A percentile compares a stretch with the other conserved stretches of the same genome.
phyloP scores from a whole-genome alignment of 2,888 invertebrate genomes.

The Andrena hattorfiana region DNA sequence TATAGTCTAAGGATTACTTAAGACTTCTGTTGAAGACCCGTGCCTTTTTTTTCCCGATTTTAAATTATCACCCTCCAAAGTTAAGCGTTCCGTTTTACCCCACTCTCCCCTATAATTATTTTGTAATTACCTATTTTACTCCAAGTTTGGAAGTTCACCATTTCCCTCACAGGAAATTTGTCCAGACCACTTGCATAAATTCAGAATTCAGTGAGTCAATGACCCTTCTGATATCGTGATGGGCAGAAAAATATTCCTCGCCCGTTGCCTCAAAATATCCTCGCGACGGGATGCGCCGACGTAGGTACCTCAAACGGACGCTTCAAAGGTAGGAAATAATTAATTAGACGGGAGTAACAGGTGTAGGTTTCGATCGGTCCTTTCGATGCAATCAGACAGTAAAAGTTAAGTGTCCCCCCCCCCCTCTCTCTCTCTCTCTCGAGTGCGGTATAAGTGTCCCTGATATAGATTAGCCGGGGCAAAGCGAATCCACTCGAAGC shows the following conservation, averaged over 20 bases:
- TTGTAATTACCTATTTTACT: no score
- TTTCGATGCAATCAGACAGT: slow-evolving; percentile 43
- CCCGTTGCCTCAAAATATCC: not conserved
- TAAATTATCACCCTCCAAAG: no score
- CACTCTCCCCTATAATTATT: no score
- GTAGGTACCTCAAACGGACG: not conserved
- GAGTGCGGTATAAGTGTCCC: slow-evolving; percentile 52
- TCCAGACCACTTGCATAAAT: no score
- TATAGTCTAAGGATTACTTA: no score
- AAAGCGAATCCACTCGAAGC: slow-evolving; percentile 63
- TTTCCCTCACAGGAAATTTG: no score
- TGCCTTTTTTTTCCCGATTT: no score
- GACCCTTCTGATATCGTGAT: no score
- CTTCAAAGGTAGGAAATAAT: slow-evolving; percentile 10
- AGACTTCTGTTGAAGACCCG: no score
- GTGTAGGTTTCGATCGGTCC: slow-evolving; percentile 17
- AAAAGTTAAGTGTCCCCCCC: slow-evolving; percentile 44
- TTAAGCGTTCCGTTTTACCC: no score
- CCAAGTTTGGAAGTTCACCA: no score
- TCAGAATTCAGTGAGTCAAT: no score
- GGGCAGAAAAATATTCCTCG: slow-evolving; percentile 6
- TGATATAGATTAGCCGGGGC: slow-evolving; percentile 56
- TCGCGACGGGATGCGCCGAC: not conserved
- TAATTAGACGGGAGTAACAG: slow-evolving; percentile 44
- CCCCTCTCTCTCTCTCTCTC: not conserved